A percentile compares a stretch with the other conserved stretches of the same genome.
Evolutionary conservation across 2,113 vertebrate species (phyloP).

Genomic region (Arothron firmamentum): DNA sequence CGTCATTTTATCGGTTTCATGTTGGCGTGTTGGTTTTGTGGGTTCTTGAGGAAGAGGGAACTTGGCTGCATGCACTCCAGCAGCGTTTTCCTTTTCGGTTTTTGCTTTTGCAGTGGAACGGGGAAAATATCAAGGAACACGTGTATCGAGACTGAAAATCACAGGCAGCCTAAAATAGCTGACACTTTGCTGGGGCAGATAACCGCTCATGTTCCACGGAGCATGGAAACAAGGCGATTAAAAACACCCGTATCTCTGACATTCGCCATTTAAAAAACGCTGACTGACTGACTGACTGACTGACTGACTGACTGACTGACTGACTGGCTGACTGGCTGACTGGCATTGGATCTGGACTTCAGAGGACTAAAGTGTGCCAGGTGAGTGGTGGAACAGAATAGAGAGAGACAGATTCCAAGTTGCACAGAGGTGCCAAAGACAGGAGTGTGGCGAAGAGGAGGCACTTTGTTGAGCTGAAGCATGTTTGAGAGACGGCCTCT

Average conservation of each 20-base stretch:
- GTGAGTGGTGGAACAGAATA: slow-evolving; percentile 16
- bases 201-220: slow-evolving; percentile 34
- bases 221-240: slow-evolving; percentile 40
- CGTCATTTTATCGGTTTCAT: too few species aligned
- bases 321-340: not conserved
- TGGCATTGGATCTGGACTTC: slow-evolving; percentile 28
- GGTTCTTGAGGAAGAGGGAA: too few species aligned
- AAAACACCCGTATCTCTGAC: slow-evolving; percentile 36
- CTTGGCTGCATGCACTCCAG: too few species aligned
- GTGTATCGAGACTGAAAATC: slow-evolving; percentile 34
- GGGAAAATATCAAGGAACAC: slow-evolving; percentile 34
- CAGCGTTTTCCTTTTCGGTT: slow-evolving; percentile 1
- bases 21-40: too few species aligned
- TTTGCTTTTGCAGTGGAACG: slow-evolving; percentile 30
- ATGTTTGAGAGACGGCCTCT: slow-evolving; percentile 65
- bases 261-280: slow-evolving; percentile 28
- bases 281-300: too few species aligned
- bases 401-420: slow-evolving; percentile 53
- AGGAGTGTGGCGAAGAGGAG: slow-evolving; percentile 69
- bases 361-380: slow-evolving; percentile 10
- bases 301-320: not conserved
- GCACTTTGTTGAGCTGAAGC: slow-evolving; percentile 75
- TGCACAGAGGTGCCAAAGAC: slow-evolving; percentile 56
- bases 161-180: slow-evolving; percentile 53
- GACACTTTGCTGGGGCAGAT: slow-evolving; percentile 39